Evolutionary conservation across 1,140 invertebrate species (phyloP).

Genomic region (Thaumatotibia leucotreta): DNA sequence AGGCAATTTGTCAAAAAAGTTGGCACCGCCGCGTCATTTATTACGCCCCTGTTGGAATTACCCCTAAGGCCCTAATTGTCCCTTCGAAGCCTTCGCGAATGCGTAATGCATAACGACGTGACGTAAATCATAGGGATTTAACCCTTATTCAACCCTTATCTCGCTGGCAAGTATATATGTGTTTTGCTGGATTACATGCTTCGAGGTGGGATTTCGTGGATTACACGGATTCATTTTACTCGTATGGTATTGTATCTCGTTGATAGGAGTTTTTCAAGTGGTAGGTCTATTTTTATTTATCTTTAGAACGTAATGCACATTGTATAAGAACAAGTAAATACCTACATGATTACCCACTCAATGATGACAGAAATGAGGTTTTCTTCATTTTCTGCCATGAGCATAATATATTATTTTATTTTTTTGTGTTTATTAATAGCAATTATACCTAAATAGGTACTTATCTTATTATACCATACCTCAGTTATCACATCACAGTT

Average conservation of each 20-base stretch:
- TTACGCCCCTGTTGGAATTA: conserved; percentile 14
- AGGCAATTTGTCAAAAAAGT: conserved; percentile 28
- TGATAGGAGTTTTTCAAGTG: too few species aligned
- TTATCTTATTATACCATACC: too few species aligned
- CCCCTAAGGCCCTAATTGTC: conserved; percentile 18
- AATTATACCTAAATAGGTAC: too few species aligned
- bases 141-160: conserved; percentile 12
- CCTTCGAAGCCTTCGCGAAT: conserved; percentile 20
- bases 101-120: conserved; percentile 21
- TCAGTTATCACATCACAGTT: too few species aligned
- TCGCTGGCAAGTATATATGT: neutral
- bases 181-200: neutral
- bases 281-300: too few species aligned
- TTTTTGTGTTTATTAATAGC: too few species aligned
- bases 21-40: conserved; percentile 20
- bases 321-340: too few species aligned
- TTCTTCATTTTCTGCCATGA: too few species aligned
- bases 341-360: too few species aligned
- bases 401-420: too few species aligned
- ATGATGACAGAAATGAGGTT: too few species aligned
- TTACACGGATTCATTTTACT: neutral
- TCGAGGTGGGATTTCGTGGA: neutral
- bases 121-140: conserved; percentile 22
- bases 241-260: neutral
- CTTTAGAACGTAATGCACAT: too few species aligned